Base-by-base conservation (phyloP, 2,888 invertebrate species). In the Lepidochitona cinerea region DNA sequence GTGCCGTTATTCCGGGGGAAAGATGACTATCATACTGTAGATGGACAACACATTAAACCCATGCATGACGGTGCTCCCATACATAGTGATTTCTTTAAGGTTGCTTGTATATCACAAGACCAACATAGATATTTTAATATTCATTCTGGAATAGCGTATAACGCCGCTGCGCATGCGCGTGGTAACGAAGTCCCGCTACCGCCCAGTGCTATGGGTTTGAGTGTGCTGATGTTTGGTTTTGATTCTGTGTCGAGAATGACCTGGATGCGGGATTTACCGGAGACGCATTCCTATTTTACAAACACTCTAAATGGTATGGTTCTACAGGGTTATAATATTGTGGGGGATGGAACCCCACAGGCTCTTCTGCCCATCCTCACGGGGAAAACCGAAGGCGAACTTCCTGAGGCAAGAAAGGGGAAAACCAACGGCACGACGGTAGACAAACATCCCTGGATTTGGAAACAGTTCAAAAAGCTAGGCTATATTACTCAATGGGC, bases 281-380 rank as follows among this genome's bases (percentile, higher is more conserved):
- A 84, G 65, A 81, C 87, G n/a, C 81, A 88, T 71, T 74, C 81
- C 6, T 89, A 86, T 75, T 86, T 89, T 69, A 79, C 82, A 3
- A 72, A 84, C 14, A 68, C 64, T 5, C 80, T 90, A 7, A 85
- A 85, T 9, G 89, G 87, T 1, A 74, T 85, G 0, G 9, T 96
- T 95, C 85, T 97, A 14, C 92, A 95, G 95, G 90, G 89, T 70
- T 91, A 91, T 80, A 91, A 91, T 74, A 91, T 91, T 37, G 89
- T 91, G 1, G 91, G 91, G 0, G 91, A 91, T 75, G 91, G 91
- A 0, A 92, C 91, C 0, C 90, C 91, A 1, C 90, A 90, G 75
- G 96, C 97, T 0, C 89, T 97, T 37, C 95, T 96, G 80, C 97
- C 97, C 0, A 94, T 97, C 75, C 91, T 97, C 0, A 96, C 97